Base-by-base conservation (phyloP, 2,797 vertebrate genomes). In the Rhadinocentrus ornatus region DNA sequence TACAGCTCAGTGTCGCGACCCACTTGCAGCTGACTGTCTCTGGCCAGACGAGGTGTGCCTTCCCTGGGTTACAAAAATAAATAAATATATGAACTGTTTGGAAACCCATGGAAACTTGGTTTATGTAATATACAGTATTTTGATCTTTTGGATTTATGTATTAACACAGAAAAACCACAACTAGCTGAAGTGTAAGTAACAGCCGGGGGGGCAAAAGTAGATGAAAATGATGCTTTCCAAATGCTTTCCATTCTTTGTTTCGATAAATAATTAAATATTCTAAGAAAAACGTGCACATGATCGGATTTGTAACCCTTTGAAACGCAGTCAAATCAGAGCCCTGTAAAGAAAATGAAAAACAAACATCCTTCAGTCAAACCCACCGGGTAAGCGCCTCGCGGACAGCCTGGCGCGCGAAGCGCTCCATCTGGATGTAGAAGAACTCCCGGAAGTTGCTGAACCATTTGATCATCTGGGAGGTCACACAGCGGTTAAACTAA, bases 391-490 rank as follows among this genome's bases (percentile, higher is more conserved):
- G 88, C 29, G 93, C 90, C 77, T 95, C 94, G 26, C 94, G 92
- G 76, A 93, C 93, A 15, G 93, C 95, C 89, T 95, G 95, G 1
- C 95, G 92, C 6, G 94, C 95, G 57, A 95, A 95, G 27, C 94
- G 93, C 82, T 95, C 95, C 93, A 95, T 95, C 91, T 95, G 95
- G 91, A 95, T 95, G 89, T 95, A 95, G 93, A 95, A 95, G 92
- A 95, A 95, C 91, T 95, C 95, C 75, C 95, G 90, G 93, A 95
- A 95, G 92, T 95, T 95, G 66, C 95, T 95, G 92, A 95, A 95
- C 95, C 95, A 95, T 87, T 95, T 95, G 84, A 95, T 95, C 86
- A 95, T 94, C 92, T 95, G 95, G 66, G 95, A 95, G 84, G 94
- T 95, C 85, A 95, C 94, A 10, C 95, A 95, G 77, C 94, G 93